A percentile compares a stretch with the other conserved stretches of the same genome.
These are phyloP conservation scores for Epinephelus fuscoguttatus DNA, from an alignment of 2,113 vertebrate genomes.

Conservation along the genomic window DNA sequence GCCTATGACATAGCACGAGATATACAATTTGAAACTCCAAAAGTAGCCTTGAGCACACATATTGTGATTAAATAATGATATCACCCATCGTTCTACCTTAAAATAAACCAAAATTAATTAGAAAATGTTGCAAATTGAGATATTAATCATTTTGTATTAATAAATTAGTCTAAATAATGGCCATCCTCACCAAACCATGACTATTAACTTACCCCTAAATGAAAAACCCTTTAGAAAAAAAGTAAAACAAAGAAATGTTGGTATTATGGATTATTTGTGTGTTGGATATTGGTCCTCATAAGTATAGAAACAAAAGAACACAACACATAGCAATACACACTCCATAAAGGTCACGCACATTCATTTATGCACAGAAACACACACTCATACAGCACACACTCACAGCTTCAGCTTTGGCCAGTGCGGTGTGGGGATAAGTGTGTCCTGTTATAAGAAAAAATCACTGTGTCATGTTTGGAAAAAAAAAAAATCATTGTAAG, in stretches of 20 bases:
- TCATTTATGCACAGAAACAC: conserved; percentile 10
- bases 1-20: too few relatives aligned
- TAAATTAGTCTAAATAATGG: not conserved
- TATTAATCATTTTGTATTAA: not conserved
- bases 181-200: not conserved
- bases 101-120: not conserved
- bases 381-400: conserved; percentile 28
- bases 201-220: not conserved
- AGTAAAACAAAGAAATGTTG: not conserved
- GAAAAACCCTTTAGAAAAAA: not conserved
- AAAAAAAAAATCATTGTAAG: conserved; percentile 38
- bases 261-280: too few relatives aligned
- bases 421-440: conserved; percentile 42
- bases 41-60: not conserved
- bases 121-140: not conserved
- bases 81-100: not conserved
- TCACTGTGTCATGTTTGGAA: conserved; percentile 70
- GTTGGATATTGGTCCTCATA: conserved; percentile 44
- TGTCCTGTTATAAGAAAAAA: conserved; percentile 53
- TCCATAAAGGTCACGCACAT: conserved; percentile 7
- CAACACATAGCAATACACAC: conserved; percentile 10
- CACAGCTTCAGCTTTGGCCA: conserved; percentile 41
- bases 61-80: not conserved
- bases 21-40: not conserved
- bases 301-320: conserved; percentile 56